phyloP scores from a whole-genome alignment of 2,113 vertebrate genomes.

The Gambusia affinis region DNA sequence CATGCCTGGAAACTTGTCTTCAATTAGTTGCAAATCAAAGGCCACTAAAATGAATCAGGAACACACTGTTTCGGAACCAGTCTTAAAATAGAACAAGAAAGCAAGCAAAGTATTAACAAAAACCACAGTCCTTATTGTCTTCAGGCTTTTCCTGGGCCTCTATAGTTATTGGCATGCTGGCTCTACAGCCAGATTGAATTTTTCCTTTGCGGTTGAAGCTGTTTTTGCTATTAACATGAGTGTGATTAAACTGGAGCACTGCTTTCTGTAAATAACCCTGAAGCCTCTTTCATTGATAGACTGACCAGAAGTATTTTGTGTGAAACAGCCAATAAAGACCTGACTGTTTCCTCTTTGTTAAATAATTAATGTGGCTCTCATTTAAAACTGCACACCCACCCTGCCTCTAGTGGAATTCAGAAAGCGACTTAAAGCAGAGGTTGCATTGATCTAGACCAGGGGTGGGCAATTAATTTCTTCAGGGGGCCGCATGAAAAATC shows the following conservation, averaged over 20 bases:
- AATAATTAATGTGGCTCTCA: constrained; percentile 12
- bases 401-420: constrained; percentile 10
- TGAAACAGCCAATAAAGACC: constrained; percentile 30
- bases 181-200: neutral
- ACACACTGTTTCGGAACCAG: constrained; percentile 26
- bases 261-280: neutral
- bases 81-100: constrained; percentile 35
- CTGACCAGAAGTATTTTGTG: constrained; percentile 17
- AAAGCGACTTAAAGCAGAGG: neutral
- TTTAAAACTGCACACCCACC: constrained; percentile 10
- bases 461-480: too few relatives aligned
- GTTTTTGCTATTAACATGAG: constrained; percentile 15
- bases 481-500: too few relatives aligned
- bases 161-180: neutral
- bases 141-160: constrained; percentile 15
- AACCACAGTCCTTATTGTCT: constrained; percentile 21
- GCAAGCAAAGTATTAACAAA: constrained; percentile 12
- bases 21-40: constrained; percentile 21
- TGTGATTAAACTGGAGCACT: constrained; percentile 5
- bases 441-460: constrained; percentile 17
- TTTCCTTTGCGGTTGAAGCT: constrained; percentile 16
- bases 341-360: constrained; percentile 2
- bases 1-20: constrained; percentile 4
- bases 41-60: neutral
- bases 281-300: neutral